A percentile compares a stretch with the other conserved stretches of the same genome.
Conservation (phyloP, 1,140 invertebrate species). For the Lepidurus apus region DNA sequence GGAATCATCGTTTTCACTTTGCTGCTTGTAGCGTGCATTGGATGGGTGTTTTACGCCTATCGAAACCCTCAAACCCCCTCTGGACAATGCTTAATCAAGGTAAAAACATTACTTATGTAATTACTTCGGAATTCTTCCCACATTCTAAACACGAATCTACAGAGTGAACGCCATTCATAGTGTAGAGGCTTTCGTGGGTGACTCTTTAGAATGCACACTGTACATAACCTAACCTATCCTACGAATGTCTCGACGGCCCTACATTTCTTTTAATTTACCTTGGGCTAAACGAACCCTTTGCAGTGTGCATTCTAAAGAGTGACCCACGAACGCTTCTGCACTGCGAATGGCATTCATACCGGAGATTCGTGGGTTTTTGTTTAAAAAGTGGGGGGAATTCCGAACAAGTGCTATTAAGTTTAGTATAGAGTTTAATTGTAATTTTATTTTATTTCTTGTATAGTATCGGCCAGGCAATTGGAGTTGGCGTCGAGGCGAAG, state of each 20-base stretch:
- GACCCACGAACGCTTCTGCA: neutral
- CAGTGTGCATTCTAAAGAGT: neutral
- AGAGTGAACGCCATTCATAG: neutral
- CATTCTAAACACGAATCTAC: neutral
- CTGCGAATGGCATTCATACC: neutral
- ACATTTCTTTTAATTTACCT: too few species aligned
- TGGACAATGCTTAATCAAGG: slow-evolving; percentile 93
- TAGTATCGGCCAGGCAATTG: slow-evolving; percentile 92
- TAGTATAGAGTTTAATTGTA: slow-evolving; percentile 70
- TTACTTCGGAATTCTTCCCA: neutral
- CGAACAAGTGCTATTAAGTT: neutral
- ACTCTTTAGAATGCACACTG: neutral
- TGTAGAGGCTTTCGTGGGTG: neutral
- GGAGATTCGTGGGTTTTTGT: neutral
- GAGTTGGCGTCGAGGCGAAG: slow-evolving; percentile 80
- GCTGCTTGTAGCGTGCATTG: slow-evolving; percentile 54
- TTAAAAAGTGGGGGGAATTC: neutral
- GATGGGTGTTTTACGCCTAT: slow-evolving; percentile 89
- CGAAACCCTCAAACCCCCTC: slow-evolving; percentile 88
- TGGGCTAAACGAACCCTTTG: neutral
- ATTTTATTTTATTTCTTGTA: slow-evolving; percentile 43
- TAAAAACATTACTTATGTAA: slow-evolving; percentile 49
- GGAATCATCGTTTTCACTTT: slow-evolving; percentile 59
- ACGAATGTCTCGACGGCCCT: too few species aligned
- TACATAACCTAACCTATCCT: neutral